These are phyloP conservation scores for Cheirogaleus medius DNA, from an alignment of 2,113 vertebrate genomes.

Conservation along the genomic window DNA sequence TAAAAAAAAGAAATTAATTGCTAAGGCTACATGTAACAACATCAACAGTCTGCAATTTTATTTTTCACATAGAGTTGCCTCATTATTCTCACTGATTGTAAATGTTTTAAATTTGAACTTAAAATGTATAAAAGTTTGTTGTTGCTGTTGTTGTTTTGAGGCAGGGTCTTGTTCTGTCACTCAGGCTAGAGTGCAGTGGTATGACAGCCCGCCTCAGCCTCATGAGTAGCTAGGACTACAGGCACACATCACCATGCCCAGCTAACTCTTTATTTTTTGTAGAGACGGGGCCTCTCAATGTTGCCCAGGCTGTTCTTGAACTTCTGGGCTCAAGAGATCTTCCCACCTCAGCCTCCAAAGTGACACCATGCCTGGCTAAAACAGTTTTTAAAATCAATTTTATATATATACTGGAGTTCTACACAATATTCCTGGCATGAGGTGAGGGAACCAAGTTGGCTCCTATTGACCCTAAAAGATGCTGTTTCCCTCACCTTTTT, in stretches of 20 bases:
- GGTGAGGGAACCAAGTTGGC: not conserved
- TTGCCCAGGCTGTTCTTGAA: too few species aligned
- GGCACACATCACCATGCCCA: too few species aligned
- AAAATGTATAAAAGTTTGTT: not conserved
- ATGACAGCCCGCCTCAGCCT: too few species aligned
- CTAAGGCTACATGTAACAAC: not conserved
- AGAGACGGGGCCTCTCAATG: too few species aligned
- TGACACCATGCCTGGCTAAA: too few species aligned
- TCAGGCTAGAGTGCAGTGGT: too few species aligned
- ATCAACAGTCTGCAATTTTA: not conserved
- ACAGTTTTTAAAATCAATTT: not conserved
- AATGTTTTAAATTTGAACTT: slow-evolving; percentile 47
- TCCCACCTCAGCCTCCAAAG: too few species aligned
- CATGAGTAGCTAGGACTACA: too few species aligned
- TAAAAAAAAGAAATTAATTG: not conserved
- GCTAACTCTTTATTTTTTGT: too few species aligned
- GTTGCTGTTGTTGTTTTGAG: too few species aligned
- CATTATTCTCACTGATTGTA: not conserved
- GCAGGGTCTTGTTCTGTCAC: too few species aligned
- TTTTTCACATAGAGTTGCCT: not conserved
- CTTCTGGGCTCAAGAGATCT: too few species aligned
- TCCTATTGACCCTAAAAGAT: not conserved
- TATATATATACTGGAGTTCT: not conserved
- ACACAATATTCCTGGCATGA: not conserved
- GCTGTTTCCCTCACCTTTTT: not conserved